Evolutionary conservation across 2,797 vertebrate species (phyloP).

Genomic region (Liasis olivaceus): DNA sequence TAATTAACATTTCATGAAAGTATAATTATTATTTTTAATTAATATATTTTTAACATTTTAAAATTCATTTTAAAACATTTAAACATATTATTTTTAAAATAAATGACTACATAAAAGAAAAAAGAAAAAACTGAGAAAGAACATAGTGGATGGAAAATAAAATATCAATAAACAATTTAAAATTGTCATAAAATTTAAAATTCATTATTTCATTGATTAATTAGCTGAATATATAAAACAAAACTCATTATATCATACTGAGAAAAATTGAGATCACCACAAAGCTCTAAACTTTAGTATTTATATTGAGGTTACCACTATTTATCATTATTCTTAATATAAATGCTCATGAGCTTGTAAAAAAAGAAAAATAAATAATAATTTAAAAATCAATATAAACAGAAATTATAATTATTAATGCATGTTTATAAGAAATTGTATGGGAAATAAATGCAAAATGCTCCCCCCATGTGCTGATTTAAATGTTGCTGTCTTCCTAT

Average conservation of each 20-base stretch:
- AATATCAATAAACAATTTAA: background rate
- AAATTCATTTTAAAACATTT: background rate
- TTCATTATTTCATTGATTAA: background rate
- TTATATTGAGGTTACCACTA: no score
- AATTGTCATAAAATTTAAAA: background rate
- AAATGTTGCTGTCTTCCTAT: background rate
- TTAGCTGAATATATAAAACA: no score
- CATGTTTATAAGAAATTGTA: conserved; percentile 32
- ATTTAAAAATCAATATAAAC: background rate
- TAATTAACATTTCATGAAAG: background rate
- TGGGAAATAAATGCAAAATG: conserved; percentile 21
- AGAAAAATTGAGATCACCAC: no score
- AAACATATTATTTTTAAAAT: background rate
- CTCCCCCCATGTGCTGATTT: background rate
- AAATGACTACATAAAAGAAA: background rate
- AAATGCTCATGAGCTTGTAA: no score
- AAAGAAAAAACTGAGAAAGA: background rate
- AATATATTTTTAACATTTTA: background rate
- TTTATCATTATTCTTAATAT: no score
- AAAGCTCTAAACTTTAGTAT: no score
- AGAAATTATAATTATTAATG: conserved; percentile 11
- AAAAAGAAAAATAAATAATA: no score
- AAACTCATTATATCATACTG: no score
- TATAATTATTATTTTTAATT: background rate
- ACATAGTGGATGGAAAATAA: background rate